A percentile compares a stretch with the other conserved stretches of the same genome.
phyloP scores from a whole-genome alignment of 1,140 invertebrate species.

The Conus ventricosus region DNA sequence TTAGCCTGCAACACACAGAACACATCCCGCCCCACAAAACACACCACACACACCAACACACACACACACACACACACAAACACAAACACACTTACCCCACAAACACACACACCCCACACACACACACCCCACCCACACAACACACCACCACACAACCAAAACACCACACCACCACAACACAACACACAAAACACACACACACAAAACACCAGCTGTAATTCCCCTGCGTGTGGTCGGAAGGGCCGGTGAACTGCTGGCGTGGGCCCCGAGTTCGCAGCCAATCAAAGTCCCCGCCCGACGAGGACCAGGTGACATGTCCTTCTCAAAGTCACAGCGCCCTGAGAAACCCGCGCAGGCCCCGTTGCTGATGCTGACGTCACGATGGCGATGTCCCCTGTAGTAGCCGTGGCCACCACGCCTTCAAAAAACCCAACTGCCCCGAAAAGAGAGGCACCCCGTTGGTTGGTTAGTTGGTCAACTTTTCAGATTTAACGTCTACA shows the following conservation, averaged over 20 bases:
- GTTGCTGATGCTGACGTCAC: conserved; percentile 61
- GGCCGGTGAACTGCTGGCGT: conserved; percentile 80
- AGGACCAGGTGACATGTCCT: conserved; percentile 60
- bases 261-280: conserved; percentile 57
- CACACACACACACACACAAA: conserved; percentile 4
- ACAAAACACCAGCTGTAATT: too few relatives aligned
- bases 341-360: conserved; percentile 48
- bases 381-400: conserved; percentile 66
- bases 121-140: neutral
- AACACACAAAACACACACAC: neutral
- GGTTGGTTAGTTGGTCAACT: too few relatives aligned
- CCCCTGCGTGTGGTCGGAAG: conserved; percentile 83
- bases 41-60: neutral
- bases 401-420: conserved; percentile 55
- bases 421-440: conserved; percentile 67
- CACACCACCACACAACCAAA: neutral
- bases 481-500: too few relatives aligned
- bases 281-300: conserved; percentile 64
- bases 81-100: neutral
- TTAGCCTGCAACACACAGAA: too few relatives aligned
- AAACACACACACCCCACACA: neutral
- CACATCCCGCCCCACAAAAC: neutral
- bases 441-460: too few relatives aligned
- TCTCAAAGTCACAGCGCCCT: conserved; percentile 62
- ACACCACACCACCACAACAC: conserved; percentile 3